Evolutionary conservation across 2,797 vertebrate species (phyloP), one percentile per base, ranked within the genome.

Genomic region (Sebastes diploproa): DNA sequence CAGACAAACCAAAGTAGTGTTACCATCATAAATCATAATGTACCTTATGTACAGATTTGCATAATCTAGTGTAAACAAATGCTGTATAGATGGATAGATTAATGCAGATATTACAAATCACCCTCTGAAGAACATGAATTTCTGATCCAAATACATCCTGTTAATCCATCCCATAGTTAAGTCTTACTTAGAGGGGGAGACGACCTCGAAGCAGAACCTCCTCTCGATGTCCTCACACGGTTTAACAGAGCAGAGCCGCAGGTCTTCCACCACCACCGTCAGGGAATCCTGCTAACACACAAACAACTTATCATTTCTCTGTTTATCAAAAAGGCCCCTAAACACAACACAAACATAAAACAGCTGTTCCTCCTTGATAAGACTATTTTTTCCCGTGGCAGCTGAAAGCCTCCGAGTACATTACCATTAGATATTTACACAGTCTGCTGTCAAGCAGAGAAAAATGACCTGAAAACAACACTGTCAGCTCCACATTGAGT

Each of bases 151-250:
- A 46, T 9, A 1, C 42, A 46, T 5, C n/a, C 7, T 3, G 13
- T 14, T 16, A 8, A 64, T 27, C 23, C 36, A 20, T 46, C 9
- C 13, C 10, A 9, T 5, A 25, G 18, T 36, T 0, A 2, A 32
- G 34, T 38, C 98, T 96, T 95, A 99, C 98, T 99, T 99, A 80
- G 96, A 96, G 16, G 98, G 98, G 0, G 98, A 99, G 81, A 99
- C 97, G 0, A 99, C 98, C 93, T 99, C 98, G 18, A 99, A 99
- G 94, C 98, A 99, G 94, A 99, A 99, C 88, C 98, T 96, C 91
- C 98, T 96, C 92, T 99, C 98, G 1, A 97, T 98, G 94, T 99
- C 98, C 90, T 99, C 98, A 0, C 97, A 99, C 0, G 98, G 98
- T 86, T 99, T 99, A 56, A 99, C 98, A 0, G 98, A 97, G 76